Conservation (phyloP, 2,888 invertebrate species). For the Carcina quercana region DNA sequence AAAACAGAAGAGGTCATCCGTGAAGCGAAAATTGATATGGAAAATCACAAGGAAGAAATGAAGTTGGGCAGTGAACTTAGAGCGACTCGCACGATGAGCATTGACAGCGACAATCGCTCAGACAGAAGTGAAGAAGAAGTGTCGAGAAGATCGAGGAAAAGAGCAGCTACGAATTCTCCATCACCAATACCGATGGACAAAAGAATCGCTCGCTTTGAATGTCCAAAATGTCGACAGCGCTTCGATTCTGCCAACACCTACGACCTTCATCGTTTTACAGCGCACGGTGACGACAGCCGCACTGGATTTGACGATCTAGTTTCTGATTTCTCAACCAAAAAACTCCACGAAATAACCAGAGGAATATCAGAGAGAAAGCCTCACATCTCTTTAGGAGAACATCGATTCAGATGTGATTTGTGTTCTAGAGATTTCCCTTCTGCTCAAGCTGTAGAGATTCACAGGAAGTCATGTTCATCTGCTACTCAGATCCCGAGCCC, state of each 20-base stretch:
- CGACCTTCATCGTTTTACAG: slow-evolving; percentile 80
- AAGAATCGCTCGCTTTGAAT: slow-evolving; percentile 71
- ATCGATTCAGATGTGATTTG: slow-evolving; percentile 80
- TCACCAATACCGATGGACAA: slow-evolving; percentile 54
- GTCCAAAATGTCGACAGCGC: slow-evolving; percentile 81
- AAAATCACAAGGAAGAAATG: slow-evolving; percentile 35
- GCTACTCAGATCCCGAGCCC: slow-evolving; percentile 58
- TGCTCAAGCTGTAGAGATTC: slow-evolving; percentile 78
- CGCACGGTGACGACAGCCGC: slow-evolving; percentile 75
- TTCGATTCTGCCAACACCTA: slow-evolving; percentile 84
- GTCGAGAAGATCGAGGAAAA: slow-evolving; percentile 45
- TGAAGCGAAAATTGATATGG: slow-evolving; percentile 59
- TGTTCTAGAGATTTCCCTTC: slow-evolving; percentile 83
- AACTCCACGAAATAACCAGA: slow-evolving; percentile 86
- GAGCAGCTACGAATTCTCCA: slow-evolving; percentile 56
- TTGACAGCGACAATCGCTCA: slow-evolving; percentile 73
- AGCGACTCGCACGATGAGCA: slow-evolving; percentile 54
- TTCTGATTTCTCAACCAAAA: slow-evolving; percentile 86
- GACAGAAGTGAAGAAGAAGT: slow-evolving; percentile 70
- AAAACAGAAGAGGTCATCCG: slow-evolving; percentile 62
- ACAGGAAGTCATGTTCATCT: slow-evolving; percentile 66
- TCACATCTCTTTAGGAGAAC: slow-evolving; percentile 74
- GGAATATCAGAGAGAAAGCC: slow-evolving; percentile 79
- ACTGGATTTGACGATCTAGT: slow-evolving; percentile 82
- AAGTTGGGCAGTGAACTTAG: slow-evolving; percentile 46